These are phyloP conservation scores for Syngnathus acus DNA, from an alignment of 2,797 vertebrate genomes.

Conservation along the genomic window DNA sequence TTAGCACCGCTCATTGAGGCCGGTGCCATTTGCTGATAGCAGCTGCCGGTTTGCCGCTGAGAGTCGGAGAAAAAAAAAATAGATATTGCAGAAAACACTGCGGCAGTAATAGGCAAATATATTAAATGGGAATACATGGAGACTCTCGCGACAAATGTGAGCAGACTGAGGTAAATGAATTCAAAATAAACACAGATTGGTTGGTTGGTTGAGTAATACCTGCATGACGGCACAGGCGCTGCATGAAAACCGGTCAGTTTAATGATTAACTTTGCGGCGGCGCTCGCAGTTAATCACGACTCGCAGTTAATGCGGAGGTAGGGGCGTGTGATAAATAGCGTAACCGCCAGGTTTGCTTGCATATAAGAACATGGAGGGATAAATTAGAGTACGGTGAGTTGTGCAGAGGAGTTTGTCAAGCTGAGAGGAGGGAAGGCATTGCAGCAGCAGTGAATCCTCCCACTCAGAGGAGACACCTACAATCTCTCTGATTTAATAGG, in stretches of 20 bases:
- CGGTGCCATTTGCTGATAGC: slow-evolving; percentile 49
- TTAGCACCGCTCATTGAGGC: slow-evolving; percentile 29
- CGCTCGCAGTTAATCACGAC: slow-evolving; percentile 49
- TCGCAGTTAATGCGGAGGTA: slow-evolving; percentile 38
- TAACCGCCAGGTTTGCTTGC: slow-evolving; percentile 32
- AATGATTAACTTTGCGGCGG: slow-evolving; percentile 11
- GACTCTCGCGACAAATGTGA: slow-evolving; percentile 17
- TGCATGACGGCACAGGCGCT: slow-evolving; percentile 24
- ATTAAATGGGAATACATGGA: slow-evolving; percentile 27
- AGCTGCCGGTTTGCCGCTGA: slow-evolving; percentile 32
- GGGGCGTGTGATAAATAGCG: slow-evolving; percentile 44
- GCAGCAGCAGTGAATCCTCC: slow-evolving; percentile 40
- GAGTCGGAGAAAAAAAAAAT: slow-evolving; percentile 19
- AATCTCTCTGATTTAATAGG: slow-evolving; percentile 55
- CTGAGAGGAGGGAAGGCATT: slow-evolving; percentile 33
- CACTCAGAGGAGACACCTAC: slow-evolving; percentile 42
- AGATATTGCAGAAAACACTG: slow-evolving; percentile 37
- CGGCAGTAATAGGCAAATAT: slow-evolving; percentile 28
- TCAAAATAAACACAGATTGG: slow-evolving; percentile 43
- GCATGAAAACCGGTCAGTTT: slow-evolving; percentile 25
- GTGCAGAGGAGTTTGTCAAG: slow-evolving; percentile 39
- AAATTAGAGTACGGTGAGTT: slow-evolving; percentile 39
- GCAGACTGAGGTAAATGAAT: slow-evolving; percentile 37
- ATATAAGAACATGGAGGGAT: slow-evolving; percentile 42
- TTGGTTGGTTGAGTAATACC: slow-evolving; percentile 39